Evolutionary conservation across 2,888 invertebrate species (phyloP).

Genomic region (Harpalus rufipes): DNA sequence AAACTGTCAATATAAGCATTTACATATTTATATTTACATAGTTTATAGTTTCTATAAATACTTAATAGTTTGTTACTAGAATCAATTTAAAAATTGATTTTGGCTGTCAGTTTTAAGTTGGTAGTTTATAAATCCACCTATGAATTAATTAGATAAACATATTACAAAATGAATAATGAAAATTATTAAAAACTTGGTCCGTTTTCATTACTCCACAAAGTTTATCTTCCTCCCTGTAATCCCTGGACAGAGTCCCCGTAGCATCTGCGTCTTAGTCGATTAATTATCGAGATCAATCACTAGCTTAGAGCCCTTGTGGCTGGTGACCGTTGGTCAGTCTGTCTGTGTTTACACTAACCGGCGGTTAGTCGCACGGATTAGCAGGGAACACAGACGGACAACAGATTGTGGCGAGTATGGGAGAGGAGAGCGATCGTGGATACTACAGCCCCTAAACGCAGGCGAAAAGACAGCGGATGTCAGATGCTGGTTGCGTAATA

Average conservation of each 20-base stretch:
- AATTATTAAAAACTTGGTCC: too few relatives aligned
- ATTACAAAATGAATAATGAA: too few relatives aligned
- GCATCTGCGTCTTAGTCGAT: slow-evolving; percentile 36
- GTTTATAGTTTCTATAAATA: too few relatives aligned
- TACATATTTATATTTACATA: too few relatives aligned
- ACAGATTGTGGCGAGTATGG: slow-evolving; percentile 6
- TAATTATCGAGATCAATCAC: slow-evolving; percentile 41
- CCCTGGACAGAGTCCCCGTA: background rate
- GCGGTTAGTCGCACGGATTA: slow-evolving; percentile 62
- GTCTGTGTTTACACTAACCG: slow-evolving; percentile 59
- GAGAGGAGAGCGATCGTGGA: background rate
- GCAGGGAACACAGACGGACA: background rate
- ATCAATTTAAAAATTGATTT: too few relatives aligned
- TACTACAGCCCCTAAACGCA: background rate
- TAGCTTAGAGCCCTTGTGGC: slow-evolving; percentile 27
- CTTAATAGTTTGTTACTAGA: too few relatives aligned
- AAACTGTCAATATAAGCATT: too few relatives aligned
- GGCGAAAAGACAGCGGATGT: background rate
- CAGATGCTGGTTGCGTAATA: background rate
- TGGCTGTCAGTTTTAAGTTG: too few relatives aligned
- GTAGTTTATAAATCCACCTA: too few relatives aligned
- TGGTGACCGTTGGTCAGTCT: slow-evolving; percentile 22
- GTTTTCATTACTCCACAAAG: too few relatives aligned
- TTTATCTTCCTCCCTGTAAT: background rate
- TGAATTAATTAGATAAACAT: too few relatives aligned